Conservation (phyloP, 37 sponge, comb jelly and placozoan genomes). For the Aplysina aerophoba region DNA sequence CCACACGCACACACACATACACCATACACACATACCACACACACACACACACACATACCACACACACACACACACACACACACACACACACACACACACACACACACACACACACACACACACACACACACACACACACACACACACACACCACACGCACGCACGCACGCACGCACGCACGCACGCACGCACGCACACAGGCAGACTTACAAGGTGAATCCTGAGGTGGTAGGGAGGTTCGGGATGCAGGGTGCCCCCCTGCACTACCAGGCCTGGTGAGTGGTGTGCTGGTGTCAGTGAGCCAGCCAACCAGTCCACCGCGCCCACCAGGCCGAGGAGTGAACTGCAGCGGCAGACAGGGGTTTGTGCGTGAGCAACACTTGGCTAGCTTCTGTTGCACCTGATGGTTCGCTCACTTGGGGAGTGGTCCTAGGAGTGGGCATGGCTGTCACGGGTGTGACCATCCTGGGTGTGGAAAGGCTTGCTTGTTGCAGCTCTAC, state of each 20-base stretch:
- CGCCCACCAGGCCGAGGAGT: neutral
- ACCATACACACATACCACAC: neutral
- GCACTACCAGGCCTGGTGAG: neutral
- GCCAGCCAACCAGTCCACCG: too few relatives aligned
- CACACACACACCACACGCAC: neutral
- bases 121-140: too few relatives aligned
- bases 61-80: conserved; percentile 30
- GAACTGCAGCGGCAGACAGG: too few relatives aligned
- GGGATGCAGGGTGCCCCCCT: neutral
- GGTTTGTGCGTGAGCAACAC: too few relatives aligned
- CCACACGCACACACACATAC: neutral
- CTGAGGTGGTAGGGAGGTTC: neutral
- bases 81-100: conserved; percentile 30
- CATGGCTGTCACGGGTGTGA: neutral
- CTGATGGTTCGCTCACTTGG: neutral
- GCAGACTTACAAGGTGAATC: conserved; percentile 13
- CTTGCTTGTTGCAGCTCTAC: conserved; percentile 25
- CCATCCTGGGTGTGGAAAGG: neutral
- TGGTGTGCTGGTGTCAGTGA: neutral
- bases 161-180: neutral
- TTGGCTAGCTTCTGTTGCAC: neutral
- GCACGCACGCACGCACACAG: too few relatives aligned
- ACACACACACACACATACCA: conserved; percentile 28
- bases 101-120: neutral
- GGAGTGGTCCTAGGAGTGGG: neutral